Evolutionary conservation across 2,113 vertebrate species (phyloP), one percentile per base, ranked within the genome.

Genomic region (Scomber colias): DNA sequence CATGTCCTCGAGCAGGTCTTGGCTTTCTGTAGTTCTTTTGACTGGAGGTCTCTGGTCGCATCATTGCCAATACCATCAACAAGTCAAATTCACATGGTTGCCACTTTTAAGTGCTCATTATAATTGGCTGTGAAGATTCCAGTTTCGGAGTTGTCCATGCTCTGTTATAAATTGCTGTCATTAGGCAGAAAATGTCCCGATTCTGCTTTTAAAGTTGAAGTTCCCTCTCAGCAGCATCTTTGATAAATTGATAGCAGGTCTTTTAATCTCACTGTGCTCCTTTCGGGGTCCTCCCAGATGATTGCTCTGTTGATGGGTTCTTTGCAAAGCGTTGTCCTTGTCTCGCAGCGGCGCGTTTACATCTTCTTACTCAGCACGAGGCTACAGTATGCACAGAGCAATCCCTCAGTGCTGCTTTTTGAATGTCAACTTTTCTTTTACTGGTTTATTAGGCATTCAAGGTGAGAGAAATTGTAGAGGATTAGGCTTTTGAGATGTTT

Each of bases 211-310:
- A 89, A 86, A 91, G 82, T 81, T 83, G 79, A 84, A 82, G 80
- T 78, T 81, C 49, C 73, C 78, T 80, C 80, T 77, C 73, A 83
- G 84, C 79, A 69, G 69, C 70, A 1, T 75, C 79, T 84, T 75
- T 91, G 92, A 90, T 91, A 75, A 90, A 92, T 85, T 84, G 85
- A 89, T 90, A 60, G 84, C 85, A 50, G 77, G 77, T 75, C 83
- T 85, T 90, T 92, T 88, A 91, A 90, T 92, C 86, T 81, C 56
- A 66, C 67, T 50, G 63, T 24, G 75, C 83, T 83, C 76, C 75
- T 88, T 63, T 79, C 24, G 66, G 67, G 72, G 72, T 89, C 81
- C 75, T 92, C 85, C 65, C 55, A 1, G 27, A 66, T 90, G 88
- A 92, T 89, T 86, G 84, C 84, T 79, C 57, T 48, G 87, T 71